These are phyloP conservation scores for Oncorhynchus mykiss DNA, from an alignment of 2,113 vertebrate species.

Conservation along the genomic window DNA sequence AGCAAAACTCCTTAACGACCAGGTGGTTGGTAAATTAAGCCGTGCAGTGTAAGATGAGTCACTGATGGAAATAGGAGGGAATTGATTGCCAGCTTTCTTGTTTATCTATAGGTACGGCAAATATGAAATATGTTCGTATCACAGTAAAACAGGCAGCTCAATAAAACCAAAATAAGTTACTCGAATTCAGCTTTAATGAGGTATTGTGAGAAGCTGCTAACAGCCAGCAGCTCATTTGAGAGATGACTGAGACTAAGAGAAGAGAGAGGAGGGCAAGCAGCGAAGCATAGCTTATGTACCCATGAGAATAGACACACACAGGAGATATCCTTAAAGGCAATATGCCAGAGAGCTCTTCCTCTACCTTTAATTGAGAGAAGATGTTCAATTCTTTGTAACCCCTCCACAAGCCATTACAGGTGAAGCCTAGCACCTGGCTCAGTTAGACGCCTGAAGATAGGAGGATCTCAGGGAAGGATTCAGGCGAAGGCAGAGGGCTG, in stretches of 20 bases:
- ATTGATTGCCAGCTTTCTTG: constrained; percentile 29
- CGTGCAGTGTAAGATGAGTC: constrained; percentile 34
- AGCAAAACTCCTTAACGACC: constrained; percentile 42
- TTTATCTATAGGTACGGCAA: constrained; percentile 23
- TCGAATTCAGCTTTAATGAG: constrained; percentile 67
- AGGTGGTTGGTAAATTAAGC: constrained; percentile 26
- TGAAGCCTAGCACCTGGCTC: constrained; percentile 66
- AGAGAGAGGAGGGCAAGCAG: constrained; percentile 59
- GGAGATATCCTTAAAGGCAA: constrained; percentile 65
- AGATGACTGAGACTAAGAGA: constrained; percentile 22
- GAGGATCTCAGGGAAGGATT: constrained; percentile 50
- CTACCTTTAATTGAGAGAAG: constrained; percentile 69
- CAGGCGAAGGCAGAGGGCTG: constrained; percentile 50
- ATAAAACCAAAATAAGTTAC: constrained; percentile 59
- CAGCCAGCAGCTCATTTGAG: constrained; percentile 59
- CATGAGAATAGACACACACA: constrained; percentile 63
- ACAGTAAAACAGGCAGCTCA: constrained; percentile 30
- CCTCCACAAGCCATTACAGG: constrained; percentile 66
- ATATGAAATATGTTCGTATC: neutral
- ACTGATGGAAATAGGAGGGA: constrained; percentile 25
- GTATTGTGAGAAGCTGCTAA: constrained; percentile 65
- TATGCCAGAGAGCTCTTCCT: constrained; percentile 49
- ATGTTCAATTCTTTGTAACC: constrained; percentile 66
- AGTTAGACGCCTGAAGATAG: constrained; percentile 20
- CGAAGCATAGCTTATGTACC: constrained; percentile 57